A percentile compares a stretch with the other conserved stretches of the same genome.
Conservation (phyloP, 2,888 invertebrate genomes). For the Tetragnatha montana region DNA sequence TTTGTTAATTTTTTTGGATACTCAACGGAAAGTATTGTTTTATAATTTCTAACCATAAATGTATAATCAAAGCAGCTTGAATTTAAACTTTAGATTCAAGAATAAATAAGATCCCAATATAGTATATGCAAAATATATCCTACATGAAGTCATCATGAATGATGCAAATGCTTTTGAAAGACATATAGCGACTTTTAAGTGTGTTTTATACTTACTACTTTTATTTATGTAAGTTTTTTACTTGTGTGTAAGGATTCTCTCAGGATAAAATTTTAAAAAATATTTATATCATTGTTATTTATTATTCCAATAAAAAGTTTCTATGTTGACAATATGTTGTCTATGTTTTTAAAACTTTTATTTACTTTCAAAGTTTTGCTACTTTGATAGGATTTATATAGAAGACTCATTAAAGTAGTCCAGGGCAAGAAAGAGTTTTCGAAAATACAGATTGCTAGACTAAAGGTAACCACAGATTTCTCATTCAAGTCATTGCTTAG, state of each 20-base stretch:
- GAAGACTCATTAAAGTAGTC: conserved; percentile 89
- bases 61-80: no score
- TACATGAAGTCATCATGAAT: no score
- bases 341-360: neutral
- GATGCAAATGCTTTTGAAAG: neutral
- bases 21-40: no score
- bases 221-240: neutral
- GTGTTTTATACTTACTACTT: no score
- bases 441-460: conserved; percentile 86
- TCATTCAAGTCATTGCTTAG: neutral
- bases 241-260: neutral
- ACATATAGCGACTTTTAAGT: no score
- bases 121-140: no score
- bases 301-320: no score
- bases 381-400: conserved; percentile 83
- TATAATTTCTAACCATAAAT: no score
- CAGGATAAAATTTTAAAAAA: neutral
- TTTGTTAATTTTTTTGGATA: no score
- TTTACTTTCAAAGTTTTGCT: neutral
- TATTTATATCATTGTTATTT: neutral
- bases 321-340: neutral
- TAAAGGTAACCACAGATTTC: conserved; percentile 70
- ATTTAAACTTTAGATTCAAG: no score
- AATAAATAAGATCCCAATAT: no score
- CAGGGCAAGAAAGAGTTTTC: conserved; percentile 90